Evolutionary conservation across 2,888 invertebrate species (phyloP).

Genomic region (Caenorhabditis japonica): DNA sequence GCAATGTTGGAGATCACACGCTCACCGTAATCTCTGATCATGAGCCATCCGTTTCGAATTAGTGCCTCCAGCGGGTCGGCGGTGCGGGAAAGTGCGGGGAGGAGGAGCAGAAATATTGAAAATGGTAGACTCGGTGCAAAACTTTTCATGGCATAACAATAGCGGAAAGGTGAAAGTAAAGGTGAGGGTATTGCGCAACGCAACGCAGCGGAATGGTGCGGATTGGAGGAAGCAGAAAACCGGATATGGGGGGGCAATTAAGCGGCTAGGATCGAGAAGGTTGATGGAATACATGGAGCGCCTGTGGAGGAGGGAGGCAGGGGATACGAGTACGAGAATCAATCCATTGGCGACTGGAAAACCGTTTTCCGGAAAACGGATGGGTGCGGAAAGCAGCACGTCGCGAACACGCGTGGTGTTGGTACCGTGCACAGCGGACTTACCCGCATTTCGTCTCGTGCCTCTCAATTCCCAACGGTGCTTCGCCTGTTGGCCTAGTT

Average conservation of each 20-base stretch:
- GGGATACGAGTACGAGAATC: background rate
- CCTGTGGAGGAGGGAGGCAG: background rate
- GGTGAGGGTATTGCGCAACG: conserved; percentile 30
- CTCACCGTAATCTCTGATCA: conserved; percentile 50
- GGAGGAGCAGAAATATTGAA: conserved; percentile 2
- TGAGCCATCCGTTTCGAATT: conserved; percentile 49
- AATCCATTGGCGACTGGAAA: too few relatives aligned
- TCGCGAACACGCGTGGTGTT: too few relatives aligned
- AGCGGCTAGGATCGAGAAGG: background rate
- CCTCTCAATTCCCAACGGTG: too few relatives aligned
- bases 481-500: too few relatives aligned
- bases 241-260: background rate
- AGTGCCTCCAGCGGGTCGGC: conserved; percentile 43
- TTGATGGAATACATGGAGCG: conserved; percentile 1
- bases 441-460: too few relatives aligned
- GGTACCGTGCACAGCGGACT: too few relatives aligned
- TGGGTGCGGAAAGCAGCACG: too few relatives aligned
- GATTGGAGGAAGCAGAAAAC: conserved; percentile 19
- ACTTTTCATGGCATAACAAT: conserved; percentile 41
- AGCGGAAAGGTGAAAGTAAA: too few relatives aligned
- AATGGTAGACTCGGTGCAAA: conserved; percentile 2
- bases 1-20: conserved; percentile 52
- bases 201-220: conserved; percentile 7
- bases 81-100: background rate
- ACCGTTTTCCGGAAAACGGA: too few relatives aligned